These are phyloP conservation scores for Thripadectes ignobilis DNA, from an alignment of 2,797 vertebrate genomes.

Conservation along the genomic window DNA sequence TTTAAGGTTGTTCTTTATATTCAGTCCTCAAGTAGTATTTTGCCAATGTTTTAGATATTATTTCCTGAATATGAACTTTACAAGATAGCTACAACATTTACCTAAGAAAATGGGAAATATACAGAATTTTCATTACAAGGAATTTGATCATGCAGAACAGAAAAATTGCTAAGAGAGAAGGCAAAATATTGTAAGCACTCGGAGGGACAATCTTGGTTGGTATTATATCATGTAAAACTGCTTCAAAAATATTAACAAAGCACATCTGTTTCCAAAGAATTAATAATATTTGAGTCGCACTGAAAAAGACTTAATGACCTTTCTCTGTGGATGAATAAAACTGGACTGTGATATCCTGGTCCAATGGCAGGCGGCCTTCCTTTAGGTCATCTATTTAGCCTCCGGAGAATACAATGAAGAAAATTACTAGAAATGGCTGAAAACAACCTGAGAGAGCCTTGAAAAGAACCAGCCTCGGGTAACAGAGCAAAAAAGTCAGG, in stretches of 20 bases:
- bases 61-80: neutral
- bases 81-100: neutral
- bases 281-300: neutral
- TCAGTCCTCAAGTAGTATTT: neutral
- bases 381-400: neutral
- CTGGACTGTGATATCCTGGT: neutral
- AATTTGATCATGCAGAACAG: neutral
- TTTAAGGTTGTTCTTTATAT: neutral
- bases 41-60: neutral
- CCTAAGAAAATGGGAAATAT: neutral
- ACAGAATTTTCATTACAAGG: neutral
- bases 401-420: neutral
- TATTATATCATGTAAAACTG: neutral
- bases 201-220: neutral
- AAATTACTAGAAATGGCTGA: neutral
- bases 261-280: neutral
- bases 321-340: neutral
- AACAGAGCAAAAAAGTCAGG: neutral
- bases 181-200: neutral
- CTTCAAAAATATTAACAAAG: neutral
- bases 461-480: neutral
- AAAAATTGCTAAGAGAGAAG: neutral
- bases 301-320: neutral
- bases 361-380: neutral
- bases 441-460: neutral